Conservation (phyloP, 2,113 vertebrate species). For the Coturnix japonica region DNA sequence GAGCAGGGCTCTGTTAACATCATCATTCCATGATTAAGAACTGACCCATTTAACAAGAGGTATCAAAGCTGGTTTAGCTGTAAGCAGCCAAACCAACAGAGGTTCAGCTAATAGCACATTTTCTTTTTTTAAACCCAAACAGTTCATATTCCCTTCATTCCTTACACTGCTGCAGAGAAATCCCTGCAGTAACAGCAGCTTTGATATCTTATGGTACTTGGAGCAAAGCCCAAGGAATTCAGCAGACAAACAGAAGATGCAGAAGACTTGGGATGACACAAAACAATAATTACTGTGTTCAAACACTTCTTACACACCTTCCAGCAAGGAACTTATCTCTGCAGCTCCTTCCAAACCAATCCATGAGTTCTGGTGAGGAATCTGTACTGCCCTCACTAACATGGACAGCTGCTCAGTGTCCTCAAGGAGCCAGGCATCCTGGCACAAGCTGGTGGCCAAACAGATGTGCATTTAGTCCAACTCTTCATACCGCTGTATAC, state of each 20-base stretch:
- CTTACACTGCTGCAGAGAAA: not conserved
- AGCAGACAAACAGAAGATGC: conserved; percentile 6
- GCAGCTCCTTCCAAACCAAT: not conserved
- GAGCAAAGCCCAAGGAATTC: not conserved
- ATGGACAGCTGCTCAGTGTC: accelerated
- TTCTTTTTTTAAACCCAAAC: not conserved
- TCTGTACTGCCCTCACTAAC: not conserved
- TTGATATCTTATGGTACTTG: conserved; percentile 32
- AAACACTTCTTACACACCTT: not conserved
- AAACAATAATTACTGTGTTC: conserved; percentile 46
- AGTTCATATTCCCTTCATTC: conserved; percentile 58
- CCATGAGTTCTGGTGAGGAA: not conserved
- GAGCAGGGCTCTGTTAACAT: conserved; percentile 4
- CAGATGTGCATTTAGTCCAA: not conserved
- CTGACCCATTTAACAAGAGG: conserved; percentile 56
- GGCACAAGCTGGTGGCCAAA: not conserved
- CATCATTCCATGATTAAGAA: not conserved
- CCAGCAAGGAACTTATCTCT: conserved; percentile 13
- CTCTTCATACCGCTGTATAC: not conserved
- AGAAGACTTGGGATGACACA: not conserved
- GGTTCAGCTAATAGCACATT: not conserved
- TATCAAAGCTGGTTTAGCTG: conserved; percentile 55
- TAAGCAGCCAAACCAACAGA: conserved; percentile 21
- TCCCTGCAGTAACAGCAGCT: conserved; percentile 45
- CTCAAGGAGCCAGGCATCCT: not conserved